Percentiles rank a stretch among this genome's conserved stretches.
phyloP scores from a whole-genome alignment of 2,797 vertebrate genomes.

The Myotis pilosus region DNA sequence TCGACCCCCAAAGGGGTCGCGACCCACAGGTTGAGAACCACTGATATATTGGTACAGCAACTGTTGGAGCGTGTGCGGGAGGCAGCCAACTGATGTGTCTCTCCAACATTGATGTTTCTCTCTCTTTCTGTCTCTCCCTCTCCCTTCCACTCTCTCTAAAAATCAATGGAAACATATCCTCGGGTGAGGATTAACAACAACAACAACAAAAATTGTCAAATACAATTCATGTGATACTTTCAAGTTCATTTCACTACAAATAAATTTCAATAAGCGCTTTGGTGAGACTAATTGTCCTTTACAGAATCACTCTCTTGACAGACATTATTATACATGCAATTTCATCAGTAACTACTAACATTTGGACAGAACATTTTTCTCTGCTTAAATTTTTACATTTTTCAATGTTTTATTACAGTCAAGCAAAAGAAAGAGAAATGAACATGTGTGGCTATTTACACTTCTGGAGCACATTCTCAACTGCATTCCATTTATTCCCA shows the following conservation, averaged over 20 bases:
- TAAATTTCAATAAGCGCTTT: constrained; percentile 68
- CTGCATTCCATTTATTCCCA: constrained; percentile 4
- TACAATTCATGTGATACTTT: constrained; percentile 40
- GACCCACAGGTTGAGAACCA: too few species aligned
- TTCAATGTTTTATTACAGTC: constrained; percentile 65
- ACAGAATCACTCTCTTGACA: constrained; percentile 36
- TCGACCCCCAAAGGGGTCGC: too few species aligned
- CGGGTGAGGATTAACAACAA: too few species aligned
- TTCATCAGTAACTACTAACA: constrained; percentile 68
- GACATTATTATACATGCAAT: constrained; percentile 60
- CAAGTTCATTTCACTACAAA: constrained; percentile 60
- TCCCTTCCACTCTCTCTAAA: too few species aligned
- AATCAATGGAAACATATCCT: too few species aligned
- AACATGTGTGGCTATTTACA: constrained; percentile 32
- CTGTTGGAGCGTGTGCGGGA: not conserved
- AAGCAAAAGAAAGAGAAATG: constrained; percentile 58
- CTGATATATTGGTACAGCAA: not conserved
- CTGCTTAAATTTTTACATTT: constrained; percentile 63
- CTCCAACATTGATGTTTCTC: too few species aligned
- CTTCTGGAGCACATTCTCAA: constrained; percentile 7
- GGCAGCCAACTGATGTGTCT: not conserved
- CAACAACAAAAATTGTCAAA: constrained; percentile 19
- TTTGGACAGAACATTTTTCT: constrained; percentile 61
- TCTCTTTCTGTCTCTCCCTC: too few species aligned
- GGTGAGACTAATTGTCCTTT: constrained; percentile 71